phyloP scores from a whole-genome alignment of 2,888 invertebrate species.

The Perizoma flavofasciatum region DNA sequence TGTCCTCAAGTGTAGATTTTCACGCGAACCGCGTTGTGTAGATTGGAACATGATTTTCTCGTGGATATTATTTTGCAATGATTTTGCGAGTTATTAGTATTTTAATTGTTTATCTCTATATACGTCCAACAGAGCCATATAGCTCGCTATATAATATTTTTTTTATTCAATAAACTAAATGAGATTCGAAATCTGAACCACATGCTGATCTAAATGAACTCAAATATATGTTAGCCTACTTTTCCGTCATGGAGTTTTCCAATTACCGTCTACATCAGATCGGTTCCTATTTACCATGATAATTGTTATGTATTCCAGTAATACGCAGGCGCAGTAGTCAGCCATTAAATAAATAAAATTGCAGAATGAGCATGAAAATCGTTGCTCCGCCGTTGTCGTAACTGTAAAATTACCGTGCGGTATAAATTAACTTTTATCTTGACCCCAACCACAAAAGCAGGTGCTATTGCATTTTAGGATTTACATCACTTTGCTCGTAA shows the following conservation, averaged over 20 bases:
- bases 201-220: too few relatives aligned
- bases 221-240: too few relatives aligned
- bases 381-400: constrained; percentile 1
- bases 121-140: too few relatives aligned
- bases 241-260: too few relatives aligned
- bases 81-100: background rate
- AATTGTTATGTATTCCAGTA: too few relatives aligned
- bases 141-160: too few relatives aligned
- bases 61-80: constrained; percentile 4
- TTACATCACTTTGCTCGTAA: constrained; percentile 3
- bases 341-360: background rate
- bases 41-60: constrained; percentile 18
- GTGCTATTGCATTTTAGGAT: constrained; percentile 16
- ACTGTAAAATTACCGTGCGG: constrained; percentile 33
- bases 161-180: too few relatives aligned
- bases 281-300: too few relatives aligned
- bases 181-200: too few relatives aligned
- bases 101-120: too few relatives aligned
- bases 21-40: constrained; percentile 23
- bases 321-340: too few relatives aligned
- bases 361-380: background rate
- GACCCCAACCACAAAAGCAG: constrained; percentile 27
- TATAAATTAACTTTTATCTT: constrained; percentile 26
- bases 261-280: too few relatives aligned
- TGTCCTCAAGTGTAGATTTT: constrained; percentile 32